phyloP scores from a whole-genome alignment of 2,888 invertebrate species.

The Conomelus anceps region DNA sequence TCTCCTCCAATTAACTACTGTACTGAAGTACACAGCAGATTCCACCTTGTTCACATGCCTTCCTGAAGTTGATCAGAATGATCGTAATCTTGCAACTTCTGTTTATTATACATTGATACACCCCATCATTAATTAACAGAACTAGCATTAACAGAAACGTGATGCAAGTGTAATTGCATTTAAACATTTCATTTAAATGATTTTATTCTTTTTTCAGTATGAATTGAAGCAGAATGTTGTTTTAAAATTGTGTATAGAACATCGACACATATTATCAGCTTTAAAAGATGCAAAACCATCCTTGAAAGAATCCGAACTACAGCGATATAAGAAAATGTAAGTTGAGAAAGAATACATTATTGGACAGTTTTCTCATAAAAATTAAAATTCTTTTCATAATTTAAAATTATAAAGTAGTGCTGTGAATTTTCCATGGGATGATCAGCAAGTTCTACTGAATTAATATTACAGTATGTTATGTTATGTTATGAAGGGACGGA shows the following conservation, averaged over 20 bases:
- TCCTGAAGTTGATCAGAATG: neutral
- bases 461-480: too few species aligned
- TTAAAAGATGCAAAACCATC: constrained; percentile 18
- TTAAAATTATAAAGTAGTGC: too few species aligned
- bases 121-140: neutral
- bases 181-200: too few species aligned
- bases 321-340: constrained; percentile 1
- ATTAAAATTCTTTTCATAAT: too few species aligned
- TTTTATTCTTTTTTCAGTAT: neutral
- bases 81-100: neutral
- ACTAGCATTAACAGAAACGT: neutral
- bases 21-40: neutral
- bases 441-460: too few species aligned
- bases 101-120: neutral
- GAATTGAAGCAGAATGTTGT: neutral
- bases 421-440: too few species aligned
- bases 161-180: neutral
- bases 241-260: neutral
- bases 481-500: too few species aligned
- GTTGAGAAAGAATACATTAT: neutral
- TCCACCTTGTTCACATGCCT: neutral
- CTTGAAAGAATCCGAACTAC: constrained; percentile 10
- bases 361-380: neutral
- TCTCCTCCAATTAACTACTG: constrained; percentile 9
- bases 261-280: constrained; percentile 11